Evolutionary conservation across 2,113 vertebrate species (phyloP).

Genomic region (Sphyrna mokarran): DNA sequence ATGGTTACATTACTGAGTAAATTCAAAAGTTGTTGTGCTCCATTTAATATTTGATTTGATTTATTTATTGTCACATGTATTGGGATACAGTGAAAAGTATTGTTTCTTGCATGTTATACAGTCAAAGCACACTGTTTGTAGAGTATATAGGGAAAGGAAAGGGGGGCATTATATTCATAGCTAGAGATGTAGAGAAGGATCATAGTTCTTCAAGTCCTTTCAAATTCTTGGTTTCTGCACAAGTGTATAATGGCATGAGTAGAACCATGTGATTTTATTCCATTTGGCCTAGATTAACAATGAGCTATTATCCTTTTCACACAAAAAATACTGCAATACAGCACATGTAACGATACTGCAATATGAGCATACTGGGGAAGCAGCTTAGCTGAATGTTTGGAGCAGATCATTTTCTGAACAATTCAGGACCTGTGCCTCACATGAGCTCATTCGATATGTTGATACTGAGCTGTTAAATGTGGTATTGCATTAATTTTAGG

Average conservation of each 20-base stretch:
- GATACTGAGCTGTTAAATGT: not conserved
- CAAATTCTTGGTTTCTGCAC: not conserved
- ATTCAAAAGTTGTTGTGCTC: conserved; percentile 3
- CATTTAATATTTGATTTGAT: not conserved
- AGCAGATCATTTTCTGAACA: not conserved
- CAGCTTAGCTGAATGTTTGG: not conserved
- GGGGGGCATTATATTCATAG: no score
- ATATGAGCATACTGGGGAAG: no score
- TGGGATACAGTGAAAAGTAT: no score
- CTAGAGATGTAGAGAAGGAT: no score
- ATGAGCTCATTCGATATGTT: not conserved
- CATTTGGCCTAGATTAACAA: not conserved
- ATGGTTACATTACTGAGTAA: not conserved
- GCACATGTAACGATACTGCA: not conserved
- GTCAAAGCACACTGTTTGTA: no score
- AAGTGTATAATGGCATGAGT: not conserved
- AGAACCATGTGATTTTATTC: not conserved
- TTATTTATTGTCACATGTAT: no score
- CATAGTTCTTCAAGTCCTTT: conserved; percentile 2
- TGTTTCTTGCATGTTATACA: no score
- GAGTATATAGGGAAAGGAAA: no score
- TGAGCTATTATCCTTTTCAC: not conserved
- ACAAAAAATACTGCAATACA: not conserved
- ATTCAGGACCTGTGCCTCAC: not conserved
- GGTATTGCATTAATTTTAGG: not conserved